Evolutionary conservation across 2,797 vertebrate species (phyloP).

Genomic region (Periophthalmus magnuspinnatus): DNA sequence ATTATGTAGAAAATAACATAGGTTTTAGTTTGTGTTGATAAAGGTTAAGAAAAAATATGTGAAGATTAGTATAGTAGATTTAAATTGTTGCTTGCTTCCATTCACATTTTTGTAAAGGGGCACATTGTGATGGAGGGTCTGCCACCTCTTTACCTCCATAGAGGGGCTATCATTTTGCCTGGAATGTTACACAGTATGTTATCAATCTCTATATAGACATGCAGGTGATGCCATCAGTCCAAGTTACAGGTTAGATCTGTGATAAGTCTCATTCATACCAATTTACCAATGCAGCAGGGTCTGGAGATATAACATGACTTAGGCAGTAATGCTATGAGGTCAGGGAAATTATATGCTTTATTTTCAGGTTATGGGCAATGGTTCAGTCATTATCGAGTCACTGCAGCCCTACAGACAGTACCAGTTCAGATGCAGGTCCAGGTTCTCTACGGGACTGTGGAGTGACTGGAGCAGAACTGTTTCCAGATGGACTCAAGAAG

Average conservation of each 20-base stretch:
- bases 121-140: too few species aligned
- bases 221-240: too few species aligned
- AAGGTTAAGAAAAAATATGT: background rate
- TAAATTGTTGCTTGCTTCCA: background rate
- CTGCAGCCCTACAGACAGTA: constrained; percentile 83
- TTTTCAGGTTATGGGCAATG: constrained; percentile 34
- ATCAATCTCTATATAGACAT: too few species aligned
- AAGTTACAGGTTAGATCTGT: too few species aligned
- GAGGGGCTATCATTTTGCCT: too few species aligned
- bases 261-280: too few species aligned
- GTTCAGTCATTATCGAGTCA: constrained; percentile 46
- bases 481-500: constrained; percentile 75
- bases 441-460: constrained; percentile 81
- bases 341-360: background rate
- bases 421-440: constrained; percentile 83
- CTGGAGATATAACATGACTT: too few species aligned
- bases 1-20: background rate
- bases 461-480: constrained; percentile 79
- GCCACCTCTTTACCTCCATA: too few species aligned
- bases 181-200: too few species aligned
- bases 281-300: too few species aligned
- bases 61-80: background rate
- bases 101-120: background rate
- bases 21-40: background rate
- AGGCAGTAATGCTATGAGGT: background rate